These are phyloP conservation scores for Zaprionus obscuricornis DNA, from an alignment of 2,888 invertebrate species.

Conservation along the genomic window DNA sequence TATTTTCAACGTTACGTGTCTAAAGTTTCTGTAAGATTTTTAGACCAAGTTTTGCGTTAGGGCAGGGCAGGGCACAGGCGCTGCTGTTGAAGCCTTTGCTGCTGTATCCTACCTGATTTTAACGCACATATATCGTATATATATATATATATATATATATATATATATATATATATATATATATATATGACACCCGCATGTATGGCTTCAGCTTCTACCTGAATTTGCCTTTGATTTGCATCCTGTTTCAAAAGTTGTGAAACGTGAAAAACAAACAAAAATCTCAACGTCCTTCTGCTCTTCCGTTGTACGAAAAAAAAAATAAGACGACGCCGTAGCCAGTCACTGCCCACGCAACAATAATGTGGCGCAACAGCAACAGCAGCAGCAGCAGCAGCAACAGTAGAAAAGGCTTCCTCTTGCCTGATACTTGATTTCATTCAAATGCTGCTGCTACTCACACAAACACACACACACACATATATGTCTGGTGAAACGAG, in stretches of 20 bases:
- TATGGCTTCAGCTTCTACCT: conserved; percentile 42
- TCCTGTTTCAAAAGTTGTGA: conserved; percentile 49
- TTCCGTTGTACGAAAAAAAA: conserved; percentile 54
- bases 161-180: conserved; percentile 1
- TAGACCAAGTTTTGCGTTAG: too few species aligned
- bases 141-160: too few species aligned
- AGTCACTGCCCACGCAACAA: not conserved
- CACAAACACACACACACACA: not conserved
- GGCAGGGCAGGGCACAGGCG: too few species aligned
- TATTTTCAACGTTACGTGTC: too few species aligned
- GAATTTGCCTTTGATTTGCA: conserved; percentile 52
- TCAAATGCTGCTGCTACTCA: conserved; percentile 43
- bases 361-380: conserved; percentile 26
- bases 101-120: too few species aligned
- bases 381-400: not conserved
- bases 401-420: conserved; percentile 2
- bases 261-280: conserved; percentile 8
- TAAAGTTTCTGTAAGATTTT: too few species aligned
- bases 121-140: too few species aligned
- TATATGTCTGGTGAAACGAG: conserved; percentile 19
- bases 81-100: too few species aligned
- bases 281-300: conserved; percentile 69
- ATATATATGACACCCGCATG: conserved; percentile 6
- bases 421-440: conserved; percentile 63
- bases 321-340: conserved; percentile 6